Evolutionary conservation across 2,797 vertebrate species (phyloP).

Genomic region (Rhodeus uyekii): DNA sequence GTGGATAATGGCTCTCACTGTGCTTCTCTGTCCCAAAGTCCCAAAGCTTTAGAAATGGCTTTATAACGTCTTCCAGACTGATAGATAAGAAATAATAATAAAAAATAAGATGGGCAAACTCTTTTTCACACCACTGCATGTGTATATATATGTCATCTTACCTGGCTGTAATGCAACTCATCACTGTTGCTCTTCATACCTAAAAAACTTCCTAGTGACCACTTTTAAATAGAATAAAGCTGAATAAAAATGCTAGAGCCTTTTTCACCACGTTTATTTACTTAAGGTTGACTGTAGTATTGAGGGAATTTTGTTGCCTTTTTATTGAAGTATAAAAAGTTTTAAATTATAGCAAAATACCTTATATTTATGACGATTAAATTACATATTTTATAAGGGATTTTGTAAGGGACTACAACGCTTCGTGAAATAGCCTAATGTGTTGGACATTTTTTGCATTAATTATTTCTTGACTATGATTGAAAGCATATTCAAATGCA

Average conservation of each 20-base stretch:
- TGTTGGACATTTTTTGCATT: neutral
- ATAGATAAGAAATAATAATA: no score
- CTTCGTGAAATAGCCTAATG: neutral
- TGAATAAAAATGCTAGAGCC: neutral
- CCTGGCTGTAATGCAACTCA: neutral
- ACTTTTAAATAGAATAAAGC: neutral
- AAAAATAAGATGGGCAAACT: no score
- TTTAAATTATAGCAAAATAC: neutral
- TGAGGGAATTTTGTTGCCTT: neutral
- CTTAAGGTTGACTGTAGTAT: neutral
- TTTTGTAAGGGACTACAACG: neutral
- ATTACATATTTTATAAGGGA: neutral
- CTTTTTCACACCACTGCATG: no score
- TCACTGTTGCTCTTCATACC: neutral
- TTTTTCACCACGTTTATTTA: neutral
- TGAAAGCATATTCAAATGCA: neutral
- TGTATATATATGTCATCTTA: neutral
- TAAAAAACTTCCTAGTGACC: neutral
- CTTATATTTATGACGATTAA: neutral
- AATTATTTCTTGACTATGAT: neutral
- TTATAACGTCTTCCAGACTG: no score
- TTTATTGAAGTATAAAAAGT: neutral
- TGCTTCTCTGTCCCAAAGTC: no score
- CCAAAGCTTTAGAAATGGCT: no score
- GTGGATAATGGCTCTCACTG: no score